These are phyloP conservation scores for Spinibarbus caldwelli DNA, from an alignment of 2,797 vertebrate species.

Conservation along the genomic window DNA sequence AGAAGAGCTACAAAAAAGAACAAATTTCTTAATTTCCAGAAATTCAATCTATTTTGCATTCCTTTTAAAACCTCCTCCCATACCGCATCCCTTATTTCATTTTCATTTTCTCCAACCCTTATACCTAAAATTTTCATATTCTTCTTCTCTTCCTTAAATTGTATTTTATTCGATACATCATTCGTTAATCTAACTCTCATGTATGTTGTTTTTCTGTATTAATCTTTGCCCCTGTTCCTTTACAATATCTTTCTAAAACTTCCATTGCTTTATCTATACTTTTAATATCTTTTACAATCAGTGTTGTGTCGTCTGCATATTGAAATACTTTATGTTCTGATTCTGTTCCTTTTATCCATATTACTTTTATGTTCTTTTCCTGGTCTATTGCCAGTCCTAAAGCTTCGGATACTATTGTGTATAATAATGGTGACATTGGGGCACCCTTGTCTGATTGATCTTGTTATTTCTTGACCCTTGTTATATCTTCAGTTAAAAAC, in stretches of 20 bases:
- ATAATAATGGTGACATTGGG: no score
- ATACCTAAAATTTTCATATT: not conserved
- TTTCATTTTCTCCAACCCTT: not conserved
- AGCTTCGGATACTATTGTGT: no score
- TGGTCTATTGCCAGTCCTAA: no score
- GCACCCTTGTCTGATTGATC: no score
- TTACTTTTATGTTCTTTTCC: no score
- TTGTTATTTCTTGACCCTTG: no score
- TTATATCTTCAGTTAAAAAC: no score
- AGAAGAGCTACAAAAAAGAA: no score
- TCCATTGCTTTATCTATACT: not conserved
- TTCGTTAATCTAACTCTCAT: not conserved
- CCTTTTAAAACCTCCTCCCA: not conserved
- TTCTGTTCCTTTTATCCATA: not conserved
- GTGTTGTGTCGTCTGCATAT: constrained; percentile 29
- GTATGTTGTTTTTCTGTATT: not conserved
- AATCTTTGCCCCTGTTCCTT: not conserved
- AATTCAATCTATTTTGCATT: not conserved
- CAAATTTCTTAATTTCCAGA: not conserved
- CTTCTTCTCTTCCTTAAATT: not conserved
- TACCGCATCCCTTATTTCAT: not conserved
- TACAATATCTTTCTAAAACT: not conserved
- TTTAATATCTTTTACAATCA: not conserved
- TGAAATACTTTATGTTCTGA: constrained; percentile 4
- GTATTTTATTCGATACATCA: not conserved